phyloP scores from a whole-genome alignment of 2,888 invertebrate genomes.

The Acanthosepion lycidas region DNA sequence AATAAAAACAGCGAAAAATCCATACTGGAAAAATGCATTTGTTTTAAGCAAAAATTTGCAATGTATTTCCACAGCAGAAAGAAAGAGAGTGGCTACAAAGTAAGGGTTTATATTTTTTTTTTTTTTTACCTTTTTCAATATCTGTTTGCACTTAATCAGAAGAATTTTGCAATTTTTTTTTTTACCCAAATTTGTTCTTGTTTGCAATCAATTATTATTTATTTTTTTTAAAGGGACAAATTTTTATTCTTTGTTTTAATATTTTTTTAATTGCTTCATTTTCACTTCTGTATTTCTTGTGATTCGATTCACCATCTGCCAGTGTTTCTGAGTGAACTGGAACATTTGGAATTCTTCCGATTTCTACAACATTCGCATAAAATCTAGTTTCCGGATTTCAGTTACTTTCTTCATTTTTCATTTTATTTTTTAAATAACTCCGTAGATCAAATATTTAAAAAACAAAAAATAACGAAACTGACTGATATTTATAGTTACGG shows the following conservation, averaged over 20 bases:
- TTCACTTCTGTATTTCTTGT: not conserved
- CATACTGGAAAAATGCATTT: not conserved
- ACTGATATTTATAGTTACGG: not conserved
- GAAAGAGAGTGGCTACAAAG: not conserved
- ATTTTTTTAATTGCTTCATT: not conserved
- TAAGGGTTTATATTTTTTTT: not conserved
- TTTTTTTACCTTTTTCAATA: not conserved
- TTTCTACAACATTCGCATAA: not conserved
- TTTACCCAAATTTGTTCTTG: not conserved
- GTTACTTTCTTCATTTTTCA: not conserved
- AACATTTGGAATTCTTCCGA: not conserved
- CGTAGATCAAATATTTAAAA: constrained; percentile 16
- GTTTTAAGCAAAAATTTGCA: not conserved
- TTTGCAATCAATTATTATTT: not conserved
- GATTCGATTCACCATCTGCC: not conserved
- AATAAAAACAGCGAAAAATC: not conserved
- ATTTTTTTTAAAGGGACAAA: not conserved
- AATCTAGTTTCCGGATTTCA: not conserved
- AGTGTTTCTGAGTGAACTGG: constrained; percentile 5
- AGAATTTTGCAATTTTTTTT: not conserved
- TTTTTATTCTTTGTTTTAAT: not conserved
- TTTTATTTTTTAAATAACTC: not conserved
- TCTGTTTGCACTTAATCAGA: not conserved
- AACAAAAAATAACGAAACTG: not conserved
- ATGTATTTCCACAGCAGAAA: not conserved